These are phyloP conservation scores for Drosophila nikananu DNA, from an alignment of 1,140 invertebrate genomes.

Conservation along the genomic window DNA sequence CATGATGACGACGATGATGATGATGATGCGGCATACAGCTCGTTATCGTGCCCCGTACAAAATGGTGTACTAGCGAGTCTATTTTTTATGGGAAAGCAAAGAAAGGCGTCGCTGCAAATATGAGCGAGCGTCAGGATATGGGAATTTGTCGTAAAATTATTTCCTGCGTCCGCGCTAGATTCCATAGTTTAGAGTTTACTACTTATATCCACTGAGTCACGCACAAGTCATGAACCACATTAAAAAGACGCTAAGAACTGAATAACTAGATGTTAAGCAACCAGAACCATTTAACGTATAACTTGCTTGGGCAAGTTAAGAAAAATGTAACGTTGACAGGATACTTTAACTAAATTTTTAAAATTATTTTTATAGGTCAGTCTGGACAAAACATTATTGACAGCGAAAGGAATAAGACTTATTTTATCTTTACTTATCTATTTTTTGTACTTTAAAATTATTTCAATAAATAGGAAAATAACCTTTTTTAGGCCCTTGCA, in stretches of 20 bases:
- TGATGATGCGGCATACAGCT: slow-evolving; percentile 41
- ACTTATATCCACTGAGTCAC: slow-evolving; percentile 26
- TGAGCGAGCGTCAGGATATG: slow-evolving; percentile 40
- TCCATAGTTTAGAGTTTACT: slow-evolving; percentile 8
- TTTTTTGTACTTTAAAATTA: background rate
- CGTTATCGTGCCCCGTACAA: slow-evolving; percentile 46
- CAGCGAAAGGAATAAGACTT: background rate
- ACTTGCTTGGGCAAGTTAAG: background rate
- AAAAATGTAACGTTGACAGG: background rate
- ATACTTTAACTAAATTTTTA: background rate
- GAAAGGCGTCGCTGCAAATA: slow-evolving; percentile 49
- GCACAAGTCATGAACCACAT: background rate
- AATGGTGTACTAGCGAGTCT: slow-evolving; percentile 42
- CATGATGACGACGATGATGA: slow-evolving; percentile 11
- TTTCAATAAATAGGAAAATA: too few relatives aligned
- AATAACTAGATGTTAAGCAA: background rate
- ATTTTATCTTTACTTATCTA: too few relatives aligned
- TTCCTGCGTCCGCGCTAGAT: slow-evolving; percentile 10
- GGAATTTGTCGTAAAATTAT: slow-evolving; percentile 58
- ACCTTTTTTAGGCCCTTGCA: too few relatives aligned
- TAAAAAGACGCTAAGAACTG: too few relatives aligned
- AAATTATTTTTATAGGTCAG: background rate
- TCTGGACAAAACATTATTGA: background rate
- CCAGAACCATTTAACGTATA: background rate
- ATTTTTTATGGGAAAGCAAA: slow-evolving; percentile 68